Conservation (phyloP, 2,797 vertebrate species). For the Tokudaia tokunoshimensis region DNA sequence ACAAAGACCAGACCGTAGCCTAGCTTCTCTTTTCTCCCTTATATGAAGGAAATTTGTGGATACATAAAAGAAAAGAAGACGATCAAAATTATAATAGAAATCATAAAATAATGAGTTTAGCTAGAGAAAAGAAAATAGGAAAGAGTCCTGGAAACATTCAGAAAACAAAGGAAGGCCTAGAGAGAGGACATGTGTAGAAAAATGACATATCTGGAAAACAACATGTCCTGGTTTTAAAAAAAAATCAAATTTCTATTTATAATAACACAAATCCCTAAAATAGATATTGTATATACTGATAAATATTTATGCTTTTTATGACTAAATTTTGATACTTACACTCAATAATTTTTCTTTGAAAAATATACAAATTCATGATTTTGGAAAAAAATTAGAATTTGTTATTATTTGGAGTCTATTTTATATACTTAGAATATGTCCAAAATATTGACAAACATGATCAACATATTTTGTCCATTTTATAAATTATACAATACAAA, state of each 20-base stretch:
- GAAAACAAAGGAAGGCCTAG: constrained; percentile 48
- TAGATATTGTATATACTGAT: background rate
- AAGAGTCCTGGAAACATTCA: constrained; percentile 14
- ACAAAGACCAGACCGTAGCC: background rate
- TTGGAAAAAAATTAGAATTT: constrained; percentile 45
- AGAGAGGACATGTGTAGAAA: background rate
- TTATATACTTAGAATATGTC: background rate
- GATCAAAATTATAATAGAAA: background rate
- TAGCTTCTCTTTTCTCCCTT: background rate
- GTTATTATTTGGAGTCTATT: constrained; percentile 25
- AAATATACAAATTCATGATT: constrained; percentile 20
- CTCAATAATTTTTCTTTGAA: constrained; percentile 26
- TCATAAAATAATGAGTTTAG: background rate
- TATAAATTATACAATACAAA: background rate
- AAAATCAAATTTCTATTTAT: background rate
- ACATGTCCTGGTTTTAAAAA: constrained; percentile 29
- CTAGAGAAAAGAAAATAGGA: background rate
- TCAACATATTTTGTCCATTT: background rate
- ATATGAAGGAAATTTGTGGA: background rate
- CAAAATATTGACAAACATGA: background rate
- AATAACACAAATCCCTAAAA: background rate
- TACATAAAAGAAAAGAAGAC: background rate
- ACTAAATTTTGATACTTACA: constrained; percentile 33
- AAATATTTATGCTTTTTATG: constrained; percentile 18
- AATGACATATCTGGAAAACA: constrained; percentile 12